Conservation (phyloP, 1,140 invertebrate genomes). For the Papilio polytes region DNA sequence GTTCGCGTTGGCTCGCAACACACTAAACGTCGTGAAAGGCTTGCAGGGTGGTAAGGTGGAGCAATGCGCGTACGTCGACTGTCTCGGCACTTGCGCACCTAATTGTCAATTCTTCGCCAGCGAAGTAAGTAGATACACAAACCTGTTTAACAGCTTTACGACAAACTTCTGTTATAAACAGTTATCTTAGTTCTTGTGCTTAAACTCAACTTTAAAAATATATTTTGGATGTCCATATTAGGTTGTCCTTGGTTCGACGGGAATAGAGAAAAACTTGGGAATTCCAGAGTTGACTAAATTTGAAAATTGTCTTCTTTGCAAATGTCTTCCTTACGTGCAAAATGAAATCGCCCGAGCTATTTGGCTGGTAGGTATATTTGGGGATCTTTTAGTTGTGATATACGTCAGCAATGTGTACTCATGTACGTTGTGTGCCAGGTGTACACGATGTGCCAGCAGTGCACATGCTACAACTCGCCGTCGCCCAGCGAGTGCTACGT, state of each 20-base stretch:
- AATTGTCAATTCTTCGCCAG: conserved; percentile 73
- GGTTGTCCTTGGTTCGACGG: conserved; percentile 72
- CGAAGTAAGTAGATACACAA: conserved; percentile 53
- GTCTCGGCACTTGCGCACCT: conserved; percentile 66
- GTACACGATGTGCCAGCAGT: conserved; percentile 71
- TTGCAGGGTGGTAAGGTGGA: conserved; percentile 79
- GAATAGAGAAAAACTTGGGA: conserved; percentile 83
- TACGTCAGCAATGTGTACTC: background rate
- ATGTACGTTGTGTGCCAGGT: conserved; percentile 52
- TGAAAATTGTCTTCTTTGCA: conserved; percentile 83
- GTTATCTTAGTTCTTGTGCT: background rate
- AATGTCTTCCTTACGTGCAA: conserved; percentile 78
- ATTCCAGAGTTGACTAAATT: conserved; percentile 83
- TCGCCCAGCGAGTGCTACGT: conserved; percentile 63
- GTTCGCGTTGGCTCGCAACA: conserved; percentile 84
- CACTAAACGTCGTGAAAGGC: conserved; percentile 84
- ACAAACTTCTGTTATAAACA: background rate
- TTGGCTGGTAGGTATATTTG: conserved; percentile 66
- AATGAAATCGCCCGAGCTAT: conserved; percentile 83
- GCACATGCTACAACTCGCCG: conserved; percentile 56
- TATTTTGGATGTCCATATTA: conserved; percentile 45
- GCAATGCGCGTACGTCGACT: conserved; percentile 85
- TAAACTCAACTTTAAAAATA: background rate
- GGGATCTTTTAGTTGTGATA: background rate
- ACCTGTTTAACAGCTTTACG: background rate